Base-by-base conservation (phyloP, 2,113 vertebrate species). In the Oenanthe melanoleuca region DNA sequence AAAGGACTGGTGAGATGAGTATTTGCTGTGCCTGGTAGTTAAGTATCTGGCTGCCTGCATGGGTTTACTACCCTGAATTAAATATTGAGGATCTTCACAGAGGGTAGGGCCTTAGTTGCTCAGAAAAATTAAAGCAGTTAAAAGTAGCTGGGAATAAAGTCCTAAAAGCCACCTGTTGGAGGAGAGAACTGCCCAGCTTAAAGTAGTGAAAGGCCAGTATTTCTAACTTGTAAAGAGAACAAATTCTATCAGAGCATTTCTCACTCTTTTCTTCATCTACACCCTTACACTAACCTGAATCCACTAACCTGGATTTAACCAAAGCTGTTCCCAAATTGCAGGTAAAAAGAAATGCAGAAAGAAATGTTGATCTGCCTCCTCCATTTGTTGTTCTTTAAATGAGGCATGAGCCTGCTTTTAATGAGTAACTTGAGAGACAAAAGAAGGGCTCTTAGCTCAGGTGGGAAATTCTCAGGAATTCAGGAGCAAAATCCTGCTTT, bases 401-500 rank as follows among this genome's bases (percentile, higher is more conserved):
- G 80, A 89, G 61, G 86, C 86, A 73, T 78, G 56, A 96, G 63
- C 40, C 59, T 93, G 74, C 63, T 94, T 55, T 59, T 92, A 92
- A 92, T 93, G 67, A 95, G 59, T 86, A 85, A 78, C 82, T 50
- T 44, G 45, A 88, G 59, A 80, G 60, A 89, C 92, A 96, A 95
- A 97, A 86, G 89, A 66, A 87, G 65, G 38, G 81, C 64, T 70
- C 45, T 60, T 71, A 91, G 40, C 59, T 87, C 50, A 63, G 78
- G 53, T 61, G 72, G 79, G 88, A 91, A 93, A 18, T 95, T 89
- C 50, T 67, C 65, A 91, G 81, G 89, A 94, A 92, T 94, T 80
- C 79, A 66, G 53, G 84, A 95, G 66, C 49, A 94, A 97, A 95
- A 91, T 72, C 77, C 64, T 95, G 55, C 52, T 94, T 69, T 94